Evolutionary conservation across 2,113 vertebrate genomes (phyloP).

Genomic region (Diadophis punctatus): DNA sequence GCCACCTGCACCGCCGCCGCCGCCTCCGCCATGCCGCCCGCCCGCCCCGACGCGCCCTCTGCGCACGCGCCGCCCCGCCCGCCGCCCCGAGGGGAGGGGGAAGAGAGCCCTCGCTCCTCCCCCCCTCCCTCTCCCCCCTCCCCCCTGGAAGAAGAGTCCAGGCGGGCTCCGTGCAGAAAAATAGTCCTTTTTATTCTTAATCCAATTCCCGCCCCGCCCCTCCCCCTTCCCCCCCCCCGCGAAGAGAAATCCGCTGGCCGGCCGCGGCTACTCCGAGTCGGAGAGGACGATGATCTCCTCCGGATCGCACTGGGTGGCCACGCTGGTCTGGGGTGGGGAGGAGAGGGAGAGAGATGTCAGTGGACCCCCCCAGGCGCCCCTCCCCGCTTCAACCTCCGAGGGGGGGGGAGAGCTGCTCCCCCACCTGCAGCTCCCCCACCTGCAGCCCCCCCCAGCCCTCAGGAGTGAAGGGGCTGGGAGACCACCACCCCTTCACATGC

Average conservation of each 20-base stretch:
- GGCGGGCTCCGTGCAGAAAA: background rate
- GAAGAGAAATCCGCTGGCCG: background rate
- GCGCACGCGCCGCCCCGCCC: background rate
- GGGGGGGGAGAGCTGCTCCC: background rate
- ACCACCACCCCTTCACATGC: no score
- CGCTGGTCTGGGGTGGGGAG: slow-evolving; percentile 71
- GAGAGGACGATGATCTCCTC: slow-evolving; percentile 86
- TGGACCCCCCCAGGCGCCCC: background rate
- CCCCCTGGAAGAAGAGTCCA: background rate
- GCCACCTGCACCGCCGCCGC: slow-evolving; percentile 68
- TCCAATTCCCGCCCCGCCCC: background rate
- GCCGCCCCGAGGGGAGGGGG: rapidly evolving
- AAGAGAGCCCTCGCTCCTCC: background rate
- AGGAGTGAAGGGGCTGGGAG: no score
- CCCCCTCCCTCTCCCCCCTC: rapidly evolving
- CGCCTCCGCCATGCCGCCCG: background rate
- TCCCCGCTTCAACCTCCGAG: background rate
- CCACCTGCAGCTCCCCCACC: rapidly evolving
- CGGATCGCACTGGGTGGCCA: slow-evolving; percentile 85
- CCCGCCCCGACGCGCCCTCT: background rate
- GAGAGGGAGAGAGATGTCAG: background rate
- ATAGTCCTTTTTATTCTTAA: background rate
- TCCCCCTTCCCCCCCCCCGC: no score
- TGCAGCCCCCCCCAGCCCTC: no score
- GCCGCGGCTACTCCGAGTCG: slow-evolving; percentile 72